Evolutionary conservation across 2,113 vertebrate species (phyloP), one percentile per base, ranked within the genome.

Genomic region (Ammodytes dubius): DNA sequence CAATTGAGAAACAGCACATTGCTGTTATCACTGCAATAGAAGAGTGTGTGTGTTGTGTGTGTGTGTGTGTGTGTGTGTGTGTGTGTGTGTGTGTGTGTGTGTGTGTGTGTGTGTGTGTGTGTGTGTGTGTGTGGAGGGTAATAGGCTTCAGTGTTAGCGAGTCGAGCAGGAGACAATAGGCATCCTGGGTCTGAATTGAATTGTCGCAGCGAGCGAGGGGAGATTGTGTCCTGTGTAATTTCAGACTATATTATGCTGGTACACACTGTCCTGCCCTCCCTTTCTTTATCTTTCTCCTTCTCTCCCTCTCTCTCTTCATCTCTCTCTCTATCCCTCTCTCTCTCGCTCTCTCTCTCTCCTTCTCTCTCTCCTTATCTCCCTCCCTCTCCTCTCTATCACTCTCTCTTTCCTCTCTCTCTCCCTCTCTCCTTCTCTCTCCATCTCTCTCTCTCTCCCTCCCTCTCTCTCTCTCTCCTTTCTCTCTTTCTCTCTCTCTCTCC

Each of bases 211-310:
- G 80, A 85, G 79, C 6, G 46, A 40, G 84, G 50, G 63, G 61
- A 79, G 72, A 87, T 77, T 63, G 77, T 69, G 5, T 86, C 77
- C 66, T 75, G 49, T 85, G 87, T 90, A 78, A 91, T 90, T 88
- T 88, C 82, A 78, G 77, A 70, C 64, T n/a, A n/a, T 83, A 87
- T 83, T 79, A 74, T 82, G 60, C 83, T 15, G 43, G 87, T 87
- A 90, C 85, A 82, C 82, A 9, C 7, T 45, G 88, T 91, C 82
- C 86, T 77, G 59, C 50, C 69, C 75, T 72, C 74, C 60, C 74
- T 27, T 27, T 27, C 27, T 27, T 27, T 27, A 1, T 27, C 27
- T 27, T 27, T 27, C 27, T 27, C 27, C 2, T 2, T 27, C 27
- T 27, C 27, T 27, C 27, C 27, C 27, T 27, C 27, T 27, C 27